Base-by-base conservation (phyloP, 2,888 invertebrate species). In the Carabus problematicus region DNA sequence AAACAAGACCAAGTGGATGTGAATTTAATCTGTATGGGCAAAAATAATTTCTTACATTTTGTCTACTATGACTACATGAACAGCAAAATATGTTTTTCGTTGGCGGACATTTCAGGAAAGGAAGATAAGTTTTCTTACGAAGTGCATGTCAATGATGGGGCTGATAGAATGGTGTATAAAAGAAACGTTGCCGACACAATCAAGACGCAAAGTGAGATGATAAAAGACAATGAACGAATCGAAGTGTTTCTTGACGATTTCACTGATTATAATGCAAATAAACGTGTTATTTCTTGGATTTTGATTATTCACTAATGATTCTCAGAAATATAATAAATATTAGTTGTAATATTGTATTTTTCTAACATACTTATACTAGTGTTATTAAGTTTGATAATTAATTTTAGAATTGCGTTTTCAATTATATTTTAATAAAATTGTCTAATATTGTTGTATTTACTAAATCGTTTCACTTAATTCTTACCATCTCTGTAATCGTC, bases 401-500 rank as follows among this genome's bases (percentile, higher is more conserved):
- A 29, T 29, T 29, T 6, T 3, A 29, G 29, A 3, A 29, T 29
- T 18, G 16, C 9, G 18, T 16, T 54, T 54, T 54, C 29, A 29
- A 29, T 29, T 3, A 29, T 3, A 3, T 7, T 18, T 14, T 14
- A 54, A 18, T 52, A 55, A 18, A 18, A 16, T n/a, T n/a, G 29
- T 29, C 29, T 29, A 29, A 6, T 29, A 45, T 6, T 45, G 11
- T 45, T 6, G 14, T 12, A 45, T 12, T 45, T 45, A 39, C 68
- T 68, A 12, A 58, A 56, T 60, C 12, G 18, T 18, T 19, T 14
- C n/a, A 29, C 2, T 29, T 29, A 29, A 29, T 52, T 71, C 79
- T 85, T 82, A 95, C 97, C 97, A 86, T 98, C 98, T 85, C 97
- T 88, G 81, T 98, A 97, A 84, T 98, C 98, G 85, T 98, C 98